Evolutionary conservation across 37 sponge, comb jelly and placozoan species (phyloP).

Genomic region (Cladorhizidae sp.): DNA sequence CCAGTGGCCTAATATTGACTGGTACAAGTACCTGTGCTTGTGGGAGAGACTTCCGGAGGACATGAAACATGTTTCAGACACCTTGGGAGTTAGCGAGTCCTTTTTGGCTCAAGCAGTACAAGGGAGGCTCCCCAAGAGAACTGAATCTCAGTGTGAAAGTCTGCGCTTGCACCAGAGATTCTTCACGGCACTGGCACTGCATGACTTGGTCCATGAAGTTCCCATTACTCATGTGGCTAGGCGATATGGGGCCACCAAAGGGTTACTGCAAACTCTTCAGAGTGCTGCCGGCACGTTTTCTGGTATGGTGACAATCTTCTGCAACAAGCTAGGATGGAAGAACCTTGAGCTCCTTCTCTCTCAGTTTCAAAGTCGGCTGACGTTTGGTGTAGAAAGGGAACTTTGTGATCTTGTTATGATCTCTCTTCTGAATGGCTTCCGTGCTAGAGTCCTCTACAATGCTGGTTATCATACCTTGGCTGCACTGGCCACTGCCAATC

Average conservation of each 20-base stretch:
- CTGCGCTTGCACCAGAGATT: slow-evolving; percentile 84
- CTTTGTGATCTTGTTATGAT: slow-evolving; percentile 91
- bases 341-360: slow-evolving; percentile 92
- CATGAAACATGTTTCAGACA: slow-evolving; percentile 85
- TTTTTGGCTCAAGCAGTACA: slow-evolving; percentile 81
- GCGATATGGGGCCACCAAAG: slow-evolving; percentile 83
- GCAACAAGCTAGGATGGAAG: slow-evolving; percentile 84
- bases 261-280: slow-evolving; percentile 94
- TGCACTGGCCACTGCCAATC: slow-evolving; percentile 81
- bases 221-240: slow-evolving; percentile 74
- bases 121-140: slow-evolving; percentile 56
- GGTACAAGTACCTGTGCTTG: slow-evolving; percentile 85
- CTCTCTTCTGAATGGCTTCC: slow-evolving; percentile 83
- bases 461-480: slow-evolving; percentile 86
- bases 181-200: slow-evolving; percentile 88
- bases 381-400: slow-evolving; percentile 93
- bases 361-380: slow-evolving; percentile 93
- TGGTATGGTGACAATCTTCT: slow-evolving; percentile 97
- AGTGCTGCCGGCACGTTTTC: slow-evolving; percentile 92
- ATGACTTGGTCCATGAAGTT: slow-evolving; percentile 90
- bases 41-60: slow-evolving; percentile 79
- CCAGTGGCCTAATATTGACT: slow-evolving; percentile 91
- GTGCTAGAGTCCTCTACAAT: slow-evolving; percentile 94
- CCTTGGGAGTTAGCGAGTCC: slow-evolving; percentile 87
- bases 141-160: slow-evolving; percentile 42